These are phyloP conservation scores for Corbicula japonica DNA, from an alignment of 2,888 invertebrate genomes.

Conservation along the genomic window DNA sequence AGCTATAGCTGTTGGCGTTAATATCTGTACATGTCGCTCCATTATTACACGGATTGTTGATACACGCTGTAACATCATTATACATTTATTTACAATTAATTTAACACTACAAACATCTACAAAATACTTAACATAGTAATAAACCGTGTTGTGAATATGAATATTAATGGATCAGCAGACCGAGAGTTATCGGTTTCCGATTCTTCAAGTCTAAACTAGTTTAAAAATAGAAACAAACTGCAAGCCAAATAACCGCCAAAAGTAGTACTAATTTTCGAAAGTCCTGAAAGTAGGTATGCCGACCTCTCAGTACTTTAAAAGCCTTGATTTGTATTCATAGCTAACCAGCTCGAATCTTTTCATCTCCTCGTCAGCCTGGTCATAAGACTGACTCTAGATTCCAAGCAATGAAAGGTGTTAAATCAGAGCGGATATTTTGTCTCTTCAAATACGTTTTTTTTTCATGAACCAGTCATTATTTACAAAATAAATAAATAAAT, in stretches of 20 bases:
- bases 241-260: not conserved
- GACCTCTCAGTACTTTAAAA: too few species aligned
- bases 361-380: too few species aligned
- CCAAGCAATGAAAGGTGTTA: too few species aligned
- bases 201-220: not conserved
- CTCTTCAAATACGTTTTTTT: too few species aligned
- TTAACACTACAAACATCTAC: not conserved
- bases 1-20: conserved; percentile 1
- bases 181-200: not conserved
- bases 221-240: not conserved
- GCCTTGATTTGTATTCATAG: too few species aligned
- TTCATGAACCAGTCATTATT: too few species aligned
- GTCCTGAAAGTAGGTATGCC: too few species aligned
- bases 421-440: too few species aligned
- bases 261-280: too few species aligned
- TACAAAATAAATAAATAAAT: too few species aligned
- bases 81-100: not conserved
- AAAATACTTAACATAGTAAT: not conserved
- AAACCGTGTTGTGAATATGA: not conserved
- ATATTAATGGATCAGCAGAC: not conserved
- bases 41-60: conserved; percentile 12
- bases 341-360: too few species aligned
- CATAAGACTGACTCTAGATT: too few species aligned
- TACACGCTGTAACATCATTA: conserved; percentile 14
- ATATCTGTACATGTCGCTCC: conserved; percentile 18